Evolutionary conservation across 2,888 invertebrate species (phyloP).

Genomic region (Ptilodon capucinus): DNA sequence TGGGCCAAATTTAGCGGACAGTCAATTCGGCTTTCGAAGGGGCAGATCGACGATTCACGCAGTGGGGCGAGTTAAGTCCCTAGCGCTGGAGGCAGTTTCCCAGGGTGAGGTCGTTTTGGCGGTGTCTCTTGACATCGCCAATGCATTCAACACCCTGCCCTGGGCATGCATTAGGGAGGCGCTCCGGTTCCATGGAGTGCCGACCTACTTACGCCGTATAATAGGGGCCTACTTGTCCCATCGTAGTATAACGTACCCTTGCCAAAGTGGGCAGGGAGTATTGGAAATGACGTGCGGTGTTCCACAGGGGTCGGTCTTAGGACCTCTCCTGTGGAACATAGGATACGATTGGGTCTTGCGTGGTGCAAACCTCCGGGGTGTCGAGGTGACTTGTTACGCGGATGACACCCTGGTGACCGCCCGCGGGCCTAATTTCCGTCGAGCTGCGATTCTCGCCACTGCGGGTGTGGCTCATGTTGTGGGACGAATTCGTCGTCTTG

Average conservation of each 20-base stretch:
- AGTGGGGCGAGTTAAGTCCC: not conserved
- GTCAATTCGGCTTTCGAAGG: not conserved
- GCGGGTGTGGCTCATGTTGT: no score
- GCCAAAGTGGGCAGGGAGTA: no score
- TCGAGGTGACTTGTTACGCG: slow-evolving; percentile 13
- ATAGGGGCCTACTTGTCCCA: not conserved
- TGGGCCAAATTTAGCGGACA: not conserved
- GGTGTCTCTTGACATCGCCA: no score
- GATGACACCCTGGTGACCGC: slow-evolving; percentile 22
- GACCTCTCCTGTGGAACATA: not conserved
- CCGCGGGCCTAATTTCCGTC: slow-evolving; percentile 2
- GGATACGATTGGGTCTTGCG: slow-evolving; percentile 9
- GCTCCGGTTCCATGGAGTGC: no score
- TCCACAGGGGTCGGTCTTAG: not conserved
- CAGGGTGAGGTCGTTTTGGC: no score
- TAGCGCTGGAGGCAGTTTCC: not conserved
- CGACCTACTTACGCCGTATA: not conserved
- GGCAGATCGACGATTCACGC: slow-evolving; percentile 2
- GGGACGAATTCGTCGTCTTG: not conserved
- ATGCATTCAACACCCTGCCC: no score
- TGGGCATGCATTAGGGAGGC: no score
- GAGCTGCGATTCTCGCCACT: not conserved
- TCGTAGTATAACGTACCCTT: no score
- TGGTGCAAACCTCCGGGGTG: slow-evolving; percentile 5
- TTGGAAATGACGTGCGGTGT: not conserved